Conservation (phyloP, 1,140 invertebrate species). For the Hypothenemus hampei region DNA sequence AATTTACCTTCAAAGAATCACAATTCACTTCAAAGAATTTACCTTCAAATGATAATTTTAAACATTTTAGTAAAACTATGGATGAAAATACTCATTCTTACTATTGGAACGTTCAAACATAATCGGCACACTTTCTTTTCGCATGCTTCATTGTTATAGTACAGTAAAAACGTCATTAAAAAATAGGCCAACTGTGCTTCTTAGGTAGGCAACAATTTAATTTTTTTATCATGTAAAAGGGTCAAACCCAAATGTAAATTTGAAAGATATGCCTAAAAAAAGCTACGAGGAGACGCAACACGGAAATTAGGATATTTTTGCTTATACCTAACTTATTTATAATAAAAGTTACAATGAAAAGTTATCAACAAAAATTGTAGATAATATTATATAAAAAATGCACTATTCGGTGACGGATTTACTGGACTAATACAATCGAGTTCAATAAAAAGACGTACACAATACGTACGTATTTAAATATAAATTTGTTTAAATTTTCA, state of each 20-base stretch:
- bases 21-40: background rate
- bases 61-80: constrained; percentile 32
- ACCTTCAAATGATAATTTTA: constrained; percentile 32
- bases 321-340: too few species aligned
- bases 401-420: too few species aligned
- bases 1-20: too few species aligned
- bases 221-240: background rate
- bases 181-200: too few species aligned
- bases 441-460: too few species aligned
- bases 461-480: too few species aligned
- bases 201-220: too few species aligned
- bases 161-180: background rate
- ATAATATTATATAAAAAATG: too few species aligned
- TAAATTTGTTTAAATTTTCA: too few species aligned
- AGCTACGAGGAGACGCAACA: background rate
- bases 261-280: background rate
- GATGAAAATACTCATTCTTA: constrained; percentile 26
- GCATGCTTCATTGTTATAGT: background rate
- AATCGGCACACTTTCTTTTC: constrained; percentile 26
- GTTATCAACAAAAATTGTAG: too few species aligned
- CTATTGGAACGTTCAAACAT: constrained; percentile 25
- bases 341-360: too few species aligned
- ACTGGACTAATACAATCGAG: too few species aligned
- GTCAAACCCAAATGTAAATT: background rate
- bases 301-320: background rate